phyloP scores from a whole-genome alignment of 2,797 vertebrate genomes.

The Sitta carolinensis region DNA sequence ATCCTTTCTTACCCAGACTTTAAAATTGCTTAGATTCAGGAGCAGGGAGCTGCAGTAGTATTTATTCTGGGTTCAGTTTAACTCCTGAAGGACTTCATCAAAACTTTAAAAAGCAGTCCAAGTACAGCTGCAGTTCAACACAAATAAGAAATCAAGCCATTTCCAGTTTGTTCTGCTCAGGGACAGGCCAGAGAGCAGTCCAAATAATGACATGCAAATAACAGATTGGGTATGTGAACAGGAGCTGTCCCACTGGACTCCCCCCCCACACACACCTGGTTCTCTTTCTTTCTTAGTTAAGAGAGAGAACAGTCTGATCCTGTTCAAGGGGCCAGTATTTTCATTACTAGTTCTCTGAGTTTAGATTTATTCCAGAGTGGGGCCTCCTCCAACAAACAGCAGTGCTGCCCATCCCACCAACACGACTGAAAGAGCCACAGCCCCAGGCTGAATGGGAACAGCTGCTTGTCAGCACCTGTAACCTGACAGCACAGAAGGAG shows the following conservation, averaged over 20 bases:
- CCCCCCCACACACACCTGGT: fast-evolving
- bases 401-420: not conserved
- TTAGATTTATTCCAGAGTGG: not conserved
- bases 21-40: not conserved
- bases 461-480: not conserved
- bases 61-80: not conserved
- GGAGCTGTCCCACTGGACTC: not conserved
- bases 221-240: not conserved
- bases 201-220: not conserved
- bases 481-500: not conserved
- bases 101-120: not conserved
- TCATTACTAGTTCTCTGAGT: not conserved
- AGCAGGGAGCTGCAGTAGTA: not conserved
- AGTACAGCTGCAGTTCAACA: not conserved
- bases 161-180: not conserved
- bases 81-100: not conserved
- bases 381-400: not conserved
- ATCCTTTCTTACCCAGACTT: not conserved
- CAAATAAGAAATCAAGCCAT: not conserved
- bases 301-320: not conserved
- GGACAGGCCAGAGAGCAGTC: not conserved
- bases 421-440: not conserved
- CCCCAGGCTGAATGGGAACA: not conserved
- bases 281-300: not conserved
- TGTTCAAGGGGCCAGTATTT: not conserved